Conservation (phyloP, 2,113 vertebrate genomes). For the Polyodon spathula region DNA sequence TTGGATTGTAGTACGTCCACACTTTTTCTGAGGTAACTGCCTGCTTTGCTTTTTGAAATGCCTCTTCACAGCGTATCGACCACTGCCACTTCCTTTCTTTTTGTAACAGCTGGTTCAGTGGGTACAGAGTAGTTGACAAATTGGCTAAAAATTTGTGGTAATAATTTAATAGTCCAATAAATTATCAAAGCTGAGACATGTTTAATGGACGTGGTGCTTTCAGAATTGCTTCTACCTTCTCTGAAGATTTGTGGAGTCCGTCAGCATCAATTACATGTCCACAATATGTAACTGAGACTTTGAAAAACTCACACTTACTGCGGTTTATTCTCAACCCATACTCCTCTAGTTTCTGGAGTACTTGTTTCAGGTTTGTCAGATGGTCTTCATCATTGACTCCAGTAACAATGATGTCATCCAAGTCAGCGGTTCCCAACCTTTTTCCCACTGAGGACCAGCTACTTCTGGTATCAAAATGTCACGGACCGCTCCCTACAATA, state of each 20-base stretch:
- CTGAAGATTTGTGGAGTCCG: background rate
- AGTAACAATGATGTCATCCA: background rate
- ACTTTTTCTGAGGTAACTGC: background rate
- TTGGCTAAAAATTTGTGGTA: background rate
- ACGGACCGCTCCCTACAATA: too few species aligned
- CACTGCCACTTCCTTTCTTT: background rate
- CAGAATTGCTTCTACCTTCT: background rate
- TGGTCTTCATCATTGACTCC: background rate
- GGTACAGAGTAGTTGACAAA: background rate
- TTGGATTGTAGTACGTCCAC: background rate
- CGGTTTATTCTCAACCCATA: background rate
- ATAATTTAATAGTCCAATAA: background rate
- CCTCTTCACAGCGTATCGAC: background rate
- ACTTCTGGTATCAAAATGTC: too few species aligned
- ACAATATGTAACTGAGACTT: background rate
- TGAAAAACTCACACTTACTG: background rate
- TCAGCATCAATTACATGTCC: background rate
- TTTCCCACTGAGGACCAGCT: too few species aligned
- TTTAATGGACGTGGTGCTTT: background rate
- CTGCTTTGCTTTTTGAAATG: background rate
- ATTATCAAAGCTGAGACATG: background rate
- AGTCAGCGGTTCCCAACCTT: too few species aligned
- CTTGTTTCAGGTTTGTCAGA: background rate
- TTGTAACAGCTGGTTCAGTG: constrained; percentile 1
- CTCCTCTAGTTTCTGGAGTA: background rate